Conservation (phyloP, 2,888 invertebrate species). For the Himalopsyche japonica region DNA sequence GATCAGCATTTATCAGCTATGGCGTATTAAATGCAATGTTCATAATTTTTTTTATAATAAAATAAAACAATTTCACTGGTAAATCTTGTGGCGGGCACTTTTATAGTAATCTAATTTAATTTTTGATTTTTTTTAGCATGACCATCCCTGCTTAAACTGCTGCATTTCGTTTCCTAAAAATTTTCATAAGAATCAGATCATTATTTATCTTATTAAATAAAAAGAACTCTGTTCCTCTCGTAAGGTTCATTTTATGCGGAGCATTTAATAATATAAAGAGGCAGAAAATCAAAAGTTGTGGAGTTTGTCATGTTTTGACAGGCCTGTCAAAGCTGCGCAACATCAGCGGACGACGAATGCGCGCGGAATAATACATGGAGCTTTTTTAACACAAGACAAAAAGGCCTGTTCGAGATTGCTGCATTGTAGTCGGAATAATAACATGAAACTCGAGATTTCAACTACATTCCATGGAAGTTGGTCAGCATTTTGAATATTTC, state of each 20-base stretch:
- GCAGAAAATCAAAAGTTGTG: neutral
- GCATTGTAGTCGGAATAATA: neutral
- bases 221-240: neutral
- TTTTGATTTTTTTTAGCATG: too few species aligned
- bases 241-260: neutral
- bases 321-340: slow-evolving; percentile 13
- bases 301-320: slow-evolving; percentile 30
- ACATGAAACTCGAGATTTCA: neutral
- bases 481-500: neutral
- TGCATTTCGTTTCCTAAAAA: neutral
- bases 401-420: neutral
- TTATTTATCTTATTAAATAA: slow-evolving; percentile 11
- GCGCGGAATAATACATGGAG: slow-evolving; percentile 22
- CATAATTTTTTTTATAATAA: too few species aligned
- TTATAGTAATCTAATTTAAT: too few species aligned
- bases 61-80: too few species aligned
- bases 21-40: too few species aligned
- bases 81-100: too few species aligned
- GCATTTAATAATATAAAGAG: neutral
- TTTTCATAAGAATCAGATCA: neutral
- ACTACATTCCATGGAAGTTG: neutral
- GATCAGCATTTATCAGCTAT: too few species aligned
- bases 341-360: slow-evolving; percentile 14
- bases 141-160: neutral
- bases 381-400: neutral